These are phyloP conservation scores for Apodemia zela DNA, from an alignment of 2,888 invertebrate genomes.

Conservation along the genomic window DNA sequence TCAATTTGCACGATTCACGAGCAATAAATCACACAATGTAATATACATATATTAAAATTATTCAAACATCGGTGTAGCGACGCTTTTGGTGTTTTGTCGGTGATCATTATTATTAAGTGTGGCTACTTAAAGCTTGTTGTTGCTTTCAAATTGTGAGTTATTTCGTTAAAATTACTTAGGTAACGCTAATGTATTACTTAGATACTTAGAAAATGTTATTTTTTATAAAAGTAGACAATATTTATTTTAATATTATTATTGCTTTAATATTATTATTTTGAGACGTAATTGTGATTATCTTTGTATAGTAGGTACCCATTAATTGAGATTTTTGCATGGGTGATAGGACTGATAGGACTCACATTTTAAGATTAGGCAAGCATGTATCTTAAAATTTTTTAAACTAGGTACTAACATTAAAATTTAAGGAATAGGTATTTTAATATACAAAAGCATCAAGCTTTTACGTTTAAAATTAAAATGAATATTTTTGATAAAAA, in stretches of 20 bases:
- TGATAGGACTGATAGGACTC: too few species aligned
- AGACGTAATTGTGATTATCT: too few species aligned
- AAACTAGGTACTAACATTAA: too few species aligned
- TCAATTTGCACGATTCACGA: constrained; percentile 70
- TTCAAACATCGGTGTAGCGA: constrained; percentile 61
- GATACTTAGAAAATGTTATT: not conserved
- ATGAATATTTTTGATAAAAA: too few species aligned
- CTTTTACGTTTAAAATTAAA: too few species aligned
- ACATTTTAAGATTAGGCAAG: too few species aligned
- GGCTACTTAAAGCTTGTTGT: constrained; percentile 55
- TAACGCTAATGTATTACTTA: not conserved
- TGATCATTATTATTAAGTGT: constrained; percentile 29
- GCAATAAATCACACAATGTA: constrained; percentile 72
- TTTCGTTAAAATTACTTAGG: not conserved
- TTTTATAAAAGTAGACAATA: not conserved
- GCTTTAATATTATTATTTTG: not conserved
- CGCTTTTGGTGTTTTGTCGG: constrained; percentile 53
- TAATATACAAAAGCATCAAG: too few species aligned
- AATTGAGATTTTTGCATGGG: not conserved
- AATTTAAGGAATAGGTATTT: too few species aligned
- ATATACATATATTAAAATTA: constrained; percentile 51
- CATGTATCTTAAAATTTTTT: too few species aligned
- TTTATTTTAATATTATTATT: too few species aligned
- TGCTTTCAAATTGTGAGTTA: constrained; percentile 7
- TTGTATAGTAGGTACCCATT: too few species aligned